These are phyloP conservation scores for Ctenoplectra terminalis DNA, from an alignment of 1,140 invertebrate genomes.

Conservation along the genomic window DNA sequence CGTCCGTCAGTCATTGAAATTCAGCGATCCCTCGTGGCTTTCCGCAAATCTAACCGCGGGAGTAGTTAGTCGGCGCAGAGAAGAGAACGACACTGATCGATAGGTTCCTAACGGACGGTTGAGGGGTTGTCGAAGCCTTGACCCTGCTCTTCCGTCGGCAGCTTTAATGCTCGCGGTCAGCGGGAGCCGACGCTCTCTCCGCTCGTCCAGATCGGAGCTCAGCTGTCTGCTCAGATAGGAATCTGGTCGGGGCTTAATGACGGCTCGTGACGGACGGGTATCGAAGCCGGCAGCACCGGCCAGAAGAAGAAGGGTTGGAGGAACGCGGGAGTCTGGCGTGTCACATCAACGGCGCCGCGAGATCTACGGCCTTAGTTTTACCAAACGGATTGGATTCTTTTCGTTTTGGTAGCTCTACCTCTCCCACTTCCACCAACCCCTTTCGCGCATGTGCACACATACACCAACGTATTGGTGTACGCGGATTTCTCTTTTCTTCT, in stretches of 20 bases:
- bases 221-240: constrained; percentile 76
- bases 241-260: constrained; percentile 77
- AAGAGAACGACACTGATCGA: constrained; percentile 71
- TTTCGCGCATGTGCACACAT: not conserved
- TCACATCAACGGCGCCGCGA: constrained; percentile 79
- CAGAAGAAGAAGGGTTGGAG: constrained; percentile 58
- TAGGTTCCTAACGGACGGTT: constrained; percentile 69
- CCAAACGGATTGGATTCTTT: constrained; percentile 70
- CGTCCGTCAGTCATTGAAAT: constrained; percentile 49
- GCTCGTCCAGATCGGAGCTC: constrained; percentile 64
- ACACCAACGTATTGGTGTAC: not conserved
- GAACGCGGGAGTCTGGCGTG: constrained; percentile 65
- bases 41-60: constrained; percentile 56
- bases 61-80: constrained; percentile 44
- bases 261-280: constrained; percentile 77
- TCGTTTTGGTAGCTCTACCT: constrained; percentile 58
- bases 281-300: constrained; percentile 67
- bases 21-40: constrained; percentile 45
- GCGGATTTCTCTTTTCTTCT: not conserved
- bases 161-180: constrained; percentile 68
- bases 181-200: constrained; percentile 62
- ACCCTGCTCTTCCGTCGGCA: constrained; percentile 71
- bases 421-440: not conserved
- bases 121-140: constrained; percentile 76
- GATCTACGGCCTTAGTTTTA: constrained; percentile 75